A percentile compares a stretch with the other conserved stretches of the same genome.
Evolutionary conservation across 2,797 vertebrate species (phyloP).

Genomic region (Crax fasciolata): DNA sequence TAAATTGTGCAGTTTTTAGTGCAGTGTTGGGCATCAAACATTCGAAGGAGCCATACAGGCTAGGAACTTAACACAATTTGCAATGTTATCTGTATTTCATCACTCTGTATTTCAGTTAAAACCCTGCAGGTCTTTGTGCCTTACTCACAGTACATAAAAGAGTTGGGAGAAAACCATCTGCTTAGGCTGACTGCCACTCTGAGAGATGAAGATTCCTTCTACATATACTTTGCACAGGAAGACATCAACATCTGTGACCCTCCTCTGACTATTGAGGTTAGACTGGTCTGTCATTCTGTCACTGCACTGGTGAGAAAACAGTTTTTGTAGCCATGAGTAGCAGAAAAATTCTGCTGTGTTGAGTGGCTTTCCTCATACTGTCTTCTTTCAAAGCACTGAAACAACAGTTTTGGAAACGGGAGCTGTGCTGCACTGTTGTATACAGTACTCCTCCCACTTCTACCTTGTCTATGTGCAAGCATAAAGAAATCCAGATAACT

Average conservation of each 20-base stretch:
- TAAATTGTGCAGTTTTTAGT: background rate
- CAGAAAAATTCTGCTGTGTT: background rate
- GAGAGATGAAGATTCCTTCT: constrained; percentile 26
- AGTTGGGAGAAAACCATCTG: constrained; percentile 73
- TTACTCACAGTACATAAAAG: constrained; percentile 74
- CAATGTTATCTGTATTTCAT: background rate
- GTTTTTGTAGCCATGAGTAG: background rate
- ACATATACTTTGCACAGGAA: constrained; percentile 78
- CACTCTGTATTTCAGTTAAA: constrained; percentile 65
- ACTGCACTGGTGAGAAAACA: background rate
- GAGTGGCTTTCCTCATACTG: background rate
- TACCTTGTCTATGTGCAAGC: background rate
- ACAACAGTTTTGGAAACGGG: background rate
- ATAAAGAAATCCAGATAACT: background rate
- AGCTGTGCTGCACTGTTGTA: background rate
- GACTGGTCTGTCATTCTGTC: background rate
- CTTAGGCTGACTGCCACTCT: constrained; percentile 83
- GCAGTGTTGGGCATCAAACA: background rate
- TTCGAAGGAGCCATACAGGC: background rate
- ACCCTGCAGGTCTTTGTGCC: constrained; percentile 64
- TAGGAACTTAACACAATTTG: background rate
- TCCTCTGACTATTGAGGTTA: constrained; percentile 78
- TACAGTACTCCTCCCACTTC: background rate
- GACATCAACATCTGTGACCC: constrained; percentile 82
- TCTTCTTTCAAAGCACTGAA: background rate